Percentiles rank a stretch among this genome's conserved stretches.
phyloP scores from a whole-genome alignment of 2,888 invertebrate genomes.

The Cheilosia grossa region DNA sequence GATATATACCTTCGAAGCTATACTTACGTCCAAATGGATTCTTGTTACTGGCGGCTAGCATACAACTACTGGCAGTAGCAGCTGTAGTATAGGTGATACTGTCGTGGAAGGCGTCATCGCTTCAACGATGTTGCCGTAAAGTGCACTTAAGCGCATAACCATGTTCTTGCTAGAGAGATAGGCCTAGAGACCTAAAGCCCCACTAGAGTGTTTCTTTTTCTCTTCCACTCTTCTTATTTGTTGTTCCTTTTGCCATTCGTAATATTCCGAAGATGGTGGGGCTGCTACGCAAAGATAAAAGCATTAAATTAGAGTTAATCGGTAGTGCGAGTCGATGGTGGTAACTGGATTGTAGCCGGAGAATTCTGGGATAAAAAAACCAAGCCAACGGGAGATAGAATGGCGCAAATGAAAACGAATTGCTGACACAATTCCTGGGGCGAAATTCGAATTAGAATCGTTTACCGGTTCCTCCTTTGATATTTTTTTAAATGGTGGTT shows the following conservation, averaged over 20 bases:
- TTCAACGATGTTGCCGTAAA: conserved; percentile 27
- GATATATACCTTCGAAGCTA: conserved; percentile 35
- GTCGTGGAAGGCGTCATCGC: conserved; percentile 54
- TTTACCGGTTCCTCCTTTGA: background rate
- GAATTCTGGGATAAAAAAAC: conserved; percentile 35
- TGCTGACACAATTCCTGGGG: conserved; percentile 70
- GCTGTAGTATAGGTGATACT: conserved; percentile 2
- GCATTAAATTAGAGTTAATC: conserved; percentile 65
- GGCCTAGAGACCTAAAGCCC: conserved; percentile 73
- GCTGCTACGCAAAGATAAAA: conserved; percentile 53
- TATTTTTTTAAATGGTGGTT: no score
- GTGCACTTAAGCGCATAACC: conserved; percentile 68
- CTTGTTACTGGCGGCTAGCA: conserved; percentile 25
- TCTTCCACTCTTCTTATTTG: conserved; percentile 2
- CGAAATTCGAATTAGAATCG: conserved; percentile 21
- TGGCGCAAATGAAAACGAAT: conserved; percentile 71
- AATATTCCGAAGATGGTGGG: conserved; percentile 10
- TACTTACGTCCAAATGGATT: conserved; percentile 13
- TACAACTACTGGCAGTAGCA: background rate
- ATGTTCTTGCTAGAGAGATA: conserved; percentile 61
- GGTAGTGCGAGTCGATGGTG: conserved; percentile 21
- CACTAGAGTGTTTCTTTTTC: conserved; percentile 52
- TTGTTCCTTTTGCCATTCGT: conserved; percentile 39
- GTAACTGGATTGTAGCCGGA: background rate
- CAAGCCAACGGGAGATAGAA: conserved; percentile 51